These are phyloP conservation scores for Alaudala cheleensis DNA, from an alignment of 2,113 vertebrate genomes.

Conservation along the genomic window DNA sequence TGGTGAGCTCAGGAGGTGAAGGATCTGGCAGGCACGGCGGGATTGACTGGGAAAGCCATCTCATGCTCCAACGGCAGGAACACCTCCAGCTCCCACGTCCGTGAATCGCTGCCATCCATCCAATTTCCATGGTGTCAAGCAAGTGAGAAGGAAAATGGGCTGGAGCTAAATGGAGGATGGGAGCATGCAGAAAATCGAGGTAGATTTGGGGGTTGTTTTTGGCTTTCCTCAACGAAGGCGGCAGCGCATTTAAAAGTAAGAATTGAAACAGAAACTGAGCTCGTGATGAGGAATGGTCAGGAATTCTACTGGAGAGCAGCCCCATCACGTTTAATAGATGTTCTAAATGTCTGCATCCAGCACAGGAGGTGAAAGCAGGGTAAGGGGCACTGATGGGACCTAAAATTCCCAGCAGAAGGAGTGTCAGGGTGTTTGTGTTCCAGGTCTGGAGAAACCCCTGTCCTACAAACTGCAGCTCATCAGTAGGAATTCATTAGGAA, in stretches of 20 bases:
- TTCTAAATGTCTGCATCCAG: not conserved
- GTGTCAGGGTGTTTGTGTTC: not conserved
- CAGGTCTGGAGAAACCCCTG: not conserved
- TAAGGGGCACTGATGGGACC: not conserved
- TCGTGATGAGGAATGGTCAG: not conserved
- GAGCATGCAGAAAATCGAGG: not conserved
- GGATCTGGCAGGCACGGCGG: not conserved
- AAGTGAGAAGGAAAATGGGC: conserved; percentile 9
- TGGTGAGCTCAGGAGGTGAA: not conserved
- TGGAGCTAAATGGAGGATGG: not conserved
- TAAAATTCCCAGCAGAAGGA: not conserved
- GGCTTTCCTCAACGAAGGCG: not conserved
- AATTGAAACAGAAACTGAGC: not conserved
- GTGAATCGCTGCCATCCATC: not conserved
- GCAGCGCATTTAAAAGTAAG: not conserved
- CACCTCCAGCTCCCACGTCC: not conserved
- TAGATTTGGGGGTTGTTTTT: not conserved
- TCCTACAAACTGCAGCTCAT: not conserved
- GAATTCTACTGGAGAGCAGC: not conserved
- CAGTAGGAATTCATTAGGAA: not conserved
- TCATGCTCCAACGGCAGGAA: not conserved
- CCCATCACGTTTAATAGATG: rapidly evolving
- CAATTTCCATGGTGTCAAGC: conserved; percentile 20
- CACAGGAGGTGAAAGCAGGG: not conserved
- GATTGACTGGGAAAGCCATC: not conserved